These are phyloP conservation scores for Neoseiulus cucumeris DNA, from an alignment of 1,140 invertebrate species.

Conservation along the genomic window DNA sequence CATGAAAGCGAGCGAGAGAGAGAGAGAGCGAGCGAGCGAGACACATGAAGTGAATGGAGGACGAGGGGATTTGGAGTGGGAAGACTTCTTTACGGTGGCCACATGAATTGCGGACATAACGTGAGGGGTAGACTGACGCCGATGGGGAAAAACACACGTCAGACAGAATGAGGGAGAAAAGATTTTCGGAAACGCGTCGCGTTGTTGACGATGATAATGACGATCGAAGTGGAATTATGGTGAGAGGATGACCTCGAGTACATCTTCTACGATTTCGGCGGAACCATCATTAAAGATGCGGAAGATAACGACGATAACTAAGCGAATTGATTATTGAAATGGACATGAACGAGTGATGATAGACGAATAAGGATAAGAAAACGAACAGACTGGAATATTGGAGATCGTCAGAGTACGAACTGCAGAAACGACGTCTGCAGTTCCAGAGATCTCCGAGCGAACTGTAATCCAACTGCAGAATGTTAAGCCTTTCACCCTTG, in stretches of 20 bases:
- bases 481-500: background rate
- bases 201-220: background rate
- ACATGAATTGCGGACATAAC: background rate
- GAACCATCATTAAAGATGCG: no score
- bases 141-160: background rate
- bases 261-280: no score
- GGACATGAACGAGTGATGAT: background rate
- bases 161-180: background rate
- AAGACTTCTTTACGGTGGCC: constrained; percentile 6
- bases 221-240: background rate
- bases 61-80: background rate
- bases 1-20: background rate
- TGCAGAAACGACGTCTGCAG: background rate
- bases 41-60: background rate
- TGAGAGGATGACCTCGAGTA: background rate
- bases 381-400: background rate
- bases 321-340: background rate
- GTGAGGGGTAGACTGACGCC: background rate
- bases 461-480: background rate
- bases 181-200: background rate
- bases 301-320: no score
- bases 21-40: background rate
- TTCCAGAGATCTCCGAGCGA: background rate
- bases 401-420: background rate
- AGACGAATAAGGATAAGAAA: background rate